Percentiles rank a stretch among this genome's conserved stretches.
Evolutionary conservation across 2,888 invertebrate genomes (phyloP).

Genomic region (Odontocerum albicorne): DNA sequence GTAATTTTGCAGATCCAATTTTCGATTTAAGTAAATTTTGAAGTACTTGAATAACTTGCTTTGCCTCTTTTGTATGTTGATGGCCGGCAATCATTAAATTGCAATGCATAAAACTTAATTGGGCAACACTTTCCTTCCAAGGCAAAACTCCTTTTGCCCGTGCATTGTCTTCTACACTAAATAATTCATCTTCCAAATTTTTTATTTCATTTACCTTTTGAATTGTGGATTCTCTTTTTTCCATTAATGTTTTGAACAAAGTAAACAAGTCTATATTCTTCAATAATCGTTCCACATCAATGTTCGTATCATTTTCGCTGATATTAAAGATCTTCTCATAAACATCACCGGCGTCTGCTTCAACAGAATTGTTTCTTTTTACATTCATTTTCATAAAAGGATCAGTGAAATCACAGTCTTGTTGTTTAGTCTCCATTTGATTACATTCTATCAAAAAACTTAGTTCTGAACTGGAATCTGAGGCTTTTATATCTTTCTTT

Average conservation of each 20-base stretch:
- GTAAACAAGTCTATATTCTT: slow-evolving; percentile 14
- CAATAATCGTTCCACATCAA: slow-evolving; percentile 20
- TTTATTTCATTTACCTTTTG: slow-evolving; percentile 6
- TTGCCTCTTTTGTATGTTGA: slow-evolving; percentile 9
- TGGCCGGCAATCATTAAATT: slow-evolving; percentile 9
- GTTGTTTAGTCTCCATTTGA: too few species aligned
- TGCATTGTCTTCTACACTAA: slow-evolving; percentile 4
- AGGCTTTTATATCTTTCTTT: slow-evolving; percentile 16
- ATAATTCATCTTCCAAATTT: slow-evolving; percentile 11
- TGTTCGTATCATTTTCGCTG: not conserved
- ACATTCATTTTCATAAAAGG: too few species aligned
- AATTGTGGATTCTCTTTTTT: slow-evolving; percentile 10
- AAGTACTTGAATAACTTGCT: slow-evolving; percentile 1
- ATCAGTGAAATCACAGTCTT: not conserved
- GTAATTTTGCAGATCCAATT: slow-evolving; percentile 1
- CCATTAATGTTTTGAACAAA: slow-evolving; percentile 9
- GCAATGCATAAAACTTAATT: slow-evolving; percentile 15
- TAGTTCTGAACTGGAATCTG: too few species aligned
- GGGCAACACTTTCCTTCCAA: slow-evolving; percentile 24
- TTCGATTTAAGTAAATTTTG: slow-evolving; percentile 12
- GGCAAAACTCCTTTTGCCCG: not conserved
- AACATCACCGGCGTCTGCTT: not conserved
- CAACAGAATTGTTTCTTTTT: too few species aligned
- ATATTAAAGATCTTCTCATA: not conserved
- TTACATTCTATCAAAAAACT: too few species aligned